These are phyloP conservation scores for Ameiurus melas DNA, from an alignment of 2,113 vertebrate genomes.

Conservation along the genomic window DNA sequence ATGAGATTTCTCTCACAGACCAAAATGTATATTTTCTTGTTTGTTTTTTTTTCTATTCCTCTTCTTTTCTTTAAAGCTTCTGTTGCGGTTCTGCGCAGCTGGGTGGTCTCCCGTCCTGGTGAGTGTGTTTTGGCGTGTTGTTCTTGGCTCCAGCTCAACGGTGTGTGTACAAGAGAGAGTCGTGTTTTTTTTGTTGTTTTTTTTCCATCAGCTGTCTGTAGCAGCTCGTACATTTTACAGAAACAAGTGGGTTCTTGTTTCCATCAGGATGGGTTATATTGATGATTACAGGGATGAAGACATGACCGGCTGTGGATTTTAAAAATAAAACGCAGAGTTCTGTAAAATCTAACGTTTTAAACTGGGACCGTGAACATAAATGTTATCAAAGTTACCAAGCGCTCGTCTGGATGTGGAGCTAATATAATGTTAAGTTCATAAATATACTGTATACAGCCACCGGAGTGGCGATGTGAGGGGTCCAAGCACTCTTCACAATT, in stretches of 20 bases:
- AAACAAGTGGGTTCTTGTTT: not conserved
- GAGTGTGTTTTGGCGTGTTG: slow-evolving; percentile 61
- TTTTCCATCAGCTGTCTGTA: not conserved
- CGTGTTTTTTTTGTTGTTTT: not conserved
- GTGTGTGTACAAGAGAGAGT: not conserved
- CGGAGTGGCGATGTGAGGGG: not conserved
- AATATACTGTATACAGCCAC: not conserved
- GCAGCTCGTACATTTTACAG: not conserved
- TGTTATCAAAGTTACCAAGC: not conserved
- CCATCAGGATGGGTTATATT: not conserved
- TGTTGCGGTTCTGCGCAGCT: slow-evolving; percentile 42
- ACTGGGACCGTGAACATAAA: not conserved
- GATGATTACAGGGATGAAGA: not conserved
- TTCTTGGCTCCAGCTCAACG: slow-evolving; percentile 53
- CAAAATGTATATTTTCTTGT: not conserved
- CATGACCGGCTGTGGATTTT: not conserved
- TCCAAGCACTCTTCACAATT: not conserved
- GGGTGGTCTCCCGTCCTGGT: slow-evolving; percentile 64
- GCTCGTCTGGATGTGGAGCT: not conserved
- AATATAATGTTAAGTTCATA: not conserved
- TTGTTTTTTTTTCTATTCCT: not conserved
- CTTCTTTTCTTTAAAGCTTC: not conserved
- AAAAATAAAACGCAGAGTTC: not conserved
- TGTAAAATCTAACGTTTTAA: not conserved
- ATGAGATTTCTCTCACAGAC: not conserved